Evolutionary conservation across 37 sponge, comb jelly and placozoan genomes (phyloP), one percentile per base, ranked within the genome.

Genomic region (Ephydatia muelleri): DNA sequence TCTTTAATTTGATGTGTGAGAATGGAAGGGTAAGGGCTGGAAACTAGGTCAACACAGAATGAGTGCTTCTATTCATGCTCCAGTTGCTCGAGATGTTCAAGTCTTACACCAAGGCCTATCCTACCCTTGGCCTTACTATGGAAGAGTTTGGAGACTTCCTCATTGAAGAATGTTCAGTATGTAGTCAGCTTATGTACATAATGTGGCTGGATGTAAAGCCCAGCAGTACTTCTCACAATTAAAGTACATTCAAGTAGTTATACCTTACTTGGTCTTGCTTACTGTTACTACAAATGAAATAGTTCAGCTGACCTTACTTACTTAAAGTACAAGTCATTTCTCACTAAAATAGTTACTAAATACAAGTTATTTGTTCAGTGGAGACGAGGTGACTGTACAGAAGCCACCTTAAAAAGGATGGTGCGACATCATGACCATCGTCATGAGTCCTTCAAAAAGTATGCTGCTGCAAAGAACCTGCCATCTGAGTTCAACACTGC

Each of bases 381-480:
- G 94, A n/a, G 65, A 29, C 48, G 34, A 8, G 73, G 38, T 2
- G 73, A 84, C 13, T 85, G 85, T 33, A 48, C 49, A 5, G 27
- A 26, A 3, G 26, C 22, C 8, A 34, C 31, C 3, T 37, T 89
- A 8, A 64, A n/a, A 27, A 38, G 31, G 28, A 43, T 94, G 64
- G 85, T 87, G 78, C 22, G 32, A 19, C 75, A 48, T 40, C 85
- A 94, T 68, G 94, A 94, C 79, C 47, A 82, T 35, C 87, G 88
- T 68, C 83, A 94, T 76, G 32, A 49, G 16, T 80, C 88, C n/a
- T 85, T 73, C 85, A 94, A 94, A 83, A 87, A 90, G 82, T 72
- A 68, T 31, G 57, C 19, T n/a, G 47, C 28, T 22, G 86, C 92
- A 25, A 47, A 76, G 26, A 78, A 80, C 68, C 87, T 66, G 26